Evolutionary conservation across 2,888 invertebrate genomes (phyloP), one percentile per base, ranked within the genome.

Genomic region (Zhengitettix transpicula): DNA sequence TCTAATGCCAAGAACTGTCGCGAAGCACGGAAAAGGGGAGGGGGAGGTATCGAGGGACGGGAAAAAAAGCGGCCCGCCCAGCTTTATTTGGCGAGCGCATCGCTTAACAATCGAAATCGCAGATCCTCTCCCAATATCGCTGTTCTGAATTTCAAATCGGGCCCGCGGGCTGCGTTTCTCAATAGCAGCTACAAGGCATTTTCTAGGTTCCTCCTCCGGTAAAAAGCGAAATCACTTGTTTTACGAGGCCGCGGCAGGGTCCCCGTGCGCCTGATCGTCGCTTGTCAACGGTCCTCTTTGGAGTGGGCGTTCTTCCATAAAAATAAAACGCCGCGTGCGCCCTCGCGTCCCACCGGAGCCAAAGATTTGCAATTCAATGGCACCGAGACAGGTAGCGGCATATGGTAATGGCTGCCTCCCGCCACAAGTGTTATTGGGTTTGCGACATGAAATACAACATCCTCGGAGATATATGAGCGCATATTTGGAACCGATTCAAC

Each of bases 241-340:
- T 62, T 62, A 62, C 59, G 62, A 62, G 61, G 40, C 56, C 62
- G 57, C 56, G 51, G n/a, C 16, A 44, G 28, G 54, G 52, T 52
- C 58, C 60, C 59, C 42, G 15, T 56, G 59, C 58, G 51, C 42
- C 56, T 44, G 58, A 62, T 55, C 57, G 58, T 55, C 41, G 17
- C 58, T 60, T 62, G 62, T 62, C 62, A 61, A 58, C 60, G 56
- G 44, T 47, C 47, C 47, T 47, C 14, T n/a, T n/a, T 28, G 15
- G 40, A 28, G 52, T 52, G 59, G 52, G 56, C 59, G 52, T 17
- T 42, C 47, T 57, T 52, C 60, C 60, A 60, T 60, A 60, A 60
- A 60, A 60, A 60, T 57, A 57, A 60, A 60, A 60, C 15, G 11
- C 47, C 15, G 15, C 59, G 28, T 28, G 28, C 28, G 28, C 28